Conservation (phyloP, 2,888 invertebrate genomes). For the Caenorhabditis sinica region DNA sequence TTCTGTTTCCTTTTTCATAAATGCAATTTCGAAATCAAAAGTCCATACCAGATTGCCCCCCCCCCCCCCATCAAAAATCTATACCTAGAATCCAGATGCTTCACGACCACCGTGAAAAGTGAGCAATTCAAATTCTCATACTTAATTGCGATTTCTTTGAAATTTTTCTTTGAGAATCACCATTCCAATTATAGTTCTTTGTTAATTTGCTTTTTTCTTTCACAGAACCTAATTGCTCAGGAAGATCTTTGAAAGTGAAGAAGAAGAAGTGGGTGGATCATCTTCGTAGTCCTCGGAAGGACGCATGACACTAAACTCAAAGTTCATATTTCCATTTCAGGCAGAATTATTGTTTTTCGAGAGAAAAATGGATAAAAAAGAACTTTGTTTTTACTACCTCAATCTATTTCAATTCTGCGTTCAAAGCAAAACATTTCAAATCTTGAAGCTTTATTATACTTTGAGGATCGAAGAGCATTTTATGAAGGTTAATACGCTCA, state of each 20-base stretch:
- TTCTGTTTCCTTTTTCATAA: background rate
- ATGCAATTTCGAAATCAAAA: too few relatives aligned
- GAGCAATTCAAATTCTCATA: background rate
- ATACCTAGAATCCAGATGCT: background rate
- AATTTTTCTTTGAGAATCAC: background rate
- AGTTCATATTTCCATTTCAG: conserved; percentile 25
- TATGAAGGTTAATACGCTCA: too few relatives aligned
- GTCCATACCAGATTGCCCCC: too few relatives aligned
- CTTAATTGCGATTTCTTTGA: background rate
- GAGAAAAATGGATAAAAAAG: background rate
- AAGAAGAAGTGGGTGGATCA: conserved; percentile 27
- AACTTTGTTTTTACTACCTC: background rate
- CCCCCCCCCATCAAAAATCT: background rate
- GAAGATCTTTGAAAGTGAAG: conserved; percentile 10
- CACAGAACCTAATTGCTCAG: conserved; percentile 2
- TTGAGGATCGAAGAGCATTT: too few relatives aligned
- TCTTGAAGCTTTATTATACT: too few relatives aligned
- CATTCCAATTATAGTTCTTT: background rate
- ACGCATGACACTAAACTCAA: conserved; percentile 1
- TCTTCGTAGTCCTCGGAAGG: conserved; percentile 2
- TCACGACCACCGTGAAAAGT: background rate
- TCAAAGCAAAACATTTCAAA: background rate
- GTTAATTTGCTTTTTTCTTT: conserved; percentile 1
- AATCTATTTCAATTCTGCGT: background rate
- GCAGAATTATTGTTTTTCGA: background rate